These are phyloP conservation scores for Brachyptera risi DNA, from an alignment of 2,888 invertebrate species.

Conservation along the genomic window DNA sequence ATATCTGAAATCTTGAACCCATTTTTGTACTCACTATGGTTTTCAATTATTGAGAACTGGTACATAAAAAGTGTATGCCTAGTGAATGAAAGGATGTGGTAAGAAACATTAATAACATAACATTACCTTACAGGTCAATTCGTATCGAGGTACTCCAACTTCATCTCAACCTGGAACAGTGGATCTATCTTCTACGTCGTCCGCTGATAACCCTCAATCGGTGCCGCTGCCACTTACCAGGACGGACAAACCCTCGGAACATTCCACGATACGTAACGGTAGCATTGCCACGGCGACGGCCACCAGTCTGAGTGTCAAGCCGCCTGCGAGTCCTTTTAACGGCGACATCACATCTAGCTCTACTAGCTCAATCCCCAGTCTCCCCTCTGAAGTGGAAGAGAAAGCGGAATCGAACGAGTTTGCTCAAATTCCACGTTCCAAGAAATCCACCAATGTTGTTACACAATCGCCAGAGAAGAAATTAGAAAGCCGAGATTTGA, in stretches of 20 bases:
- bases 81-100: too few relatives aligned
- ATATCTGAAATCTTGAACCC: too few relatives aligned
- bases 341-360: constrained; percentile 45
- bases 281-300: constrained; percentile 36
- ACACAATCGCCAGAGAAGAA: neutral
- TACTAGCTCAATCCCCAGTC: constrained; percentile 43
- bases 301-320: constrained; percentile 34
- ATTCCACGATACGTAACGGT: constrained; percentile 39
- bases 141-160: constrained; percentile 23
- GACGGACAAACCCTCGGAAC: constrained; percentile 41
- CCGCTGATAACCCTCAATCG: constrained; percentile 43
- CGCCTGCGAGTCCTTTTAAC: constrained; percentile 44
- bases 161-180: constrained; percentile 32
- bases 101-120: too few relatives aligned
- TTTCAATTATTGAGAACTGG: too few relatives aligned
- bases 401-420: too few relatives aligned
- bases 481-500: neutral
- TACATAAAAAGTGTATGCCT: too few relatives aligned
- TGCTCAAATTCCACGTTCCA: neutral
- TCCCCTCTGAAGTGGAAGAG: constrained; percentile 43
- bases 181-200: constrained; percentile 43
- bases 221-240: constrained; percentile 44
- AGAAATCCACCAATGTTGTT: constrained; percentile 3
- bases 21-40: too few relatives aligned
- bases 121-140: constrained; percentile 22